phyloP scores from a whole-genome alignment of 2,888 invertebrate species.

The Xanthia togata region DNA sequence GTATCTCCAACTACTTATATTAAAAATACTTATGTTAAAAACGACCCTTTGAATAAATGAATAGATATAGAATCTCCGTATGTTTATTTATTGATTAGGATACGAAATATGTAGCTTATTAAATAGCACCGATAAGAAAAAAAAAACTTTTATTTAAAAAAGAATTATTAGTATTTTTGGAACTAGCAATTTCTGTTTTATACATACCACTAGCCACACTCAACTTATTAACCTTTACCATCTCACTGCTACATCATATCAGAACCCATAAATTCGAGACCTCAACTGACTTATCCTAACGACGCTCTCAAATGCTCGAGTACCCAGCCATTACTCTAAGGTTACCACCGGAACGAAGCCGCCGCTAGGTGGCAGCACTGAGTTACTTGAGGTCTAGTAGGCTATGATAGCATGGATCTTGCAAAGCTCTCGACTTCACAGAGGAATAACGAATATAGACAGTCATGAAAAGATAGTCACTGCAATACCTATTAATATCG shows the following conservation, averaged over 20 bases:
- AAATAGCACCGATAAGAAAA: neutral
- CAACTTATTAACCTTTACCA: neutral
- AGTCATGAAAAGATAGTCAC: neutral
- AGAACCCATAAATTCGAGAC: slow-evolving; percentile 33
- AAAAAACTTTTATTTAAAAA: too few species aligned
- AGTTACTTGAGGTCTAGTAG: slow-evolving; percentile 35
- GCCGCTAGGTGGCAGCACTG: slow-evolving; percentile 48
- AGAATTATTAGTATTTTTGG: too few species aligned
- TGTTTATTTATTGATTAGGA: neutral
- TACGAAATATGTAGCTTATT: neutral
- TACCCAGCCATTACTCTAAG: slow-evolving; percentile 54
- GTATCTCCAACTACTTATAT: too few species aligned
- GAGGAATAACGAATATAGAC: neutral
- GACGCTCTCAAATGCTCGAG: slow-evolving; percentile 35
- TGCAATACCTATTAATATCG: neutral
- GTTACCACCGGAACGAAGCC: slow-evolving; percentile 45
- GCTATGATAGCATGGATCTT: slow-evolving; percentile 24
- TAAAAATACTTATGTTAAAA: neutral
- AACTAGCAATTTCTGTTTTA: neutral
- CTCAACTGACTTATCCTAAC: slow-evolving; percentile 36
- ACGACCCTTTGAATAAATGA: neutral
- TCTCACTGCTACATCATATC: slow-evolving; percentile 11
- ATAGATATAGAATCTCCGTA: neutral
- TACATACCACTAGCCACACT: neutral
- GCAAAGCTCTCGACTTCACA: slow-evolving; percentile 13